Percentiles rank a stretch among this genome's conserved stretches.
These are phyloP conservation scores for Tapirus terrestris DNA, from an alignment of 2,113 vertebrate species.

Conservation along the genomic window DNA sequence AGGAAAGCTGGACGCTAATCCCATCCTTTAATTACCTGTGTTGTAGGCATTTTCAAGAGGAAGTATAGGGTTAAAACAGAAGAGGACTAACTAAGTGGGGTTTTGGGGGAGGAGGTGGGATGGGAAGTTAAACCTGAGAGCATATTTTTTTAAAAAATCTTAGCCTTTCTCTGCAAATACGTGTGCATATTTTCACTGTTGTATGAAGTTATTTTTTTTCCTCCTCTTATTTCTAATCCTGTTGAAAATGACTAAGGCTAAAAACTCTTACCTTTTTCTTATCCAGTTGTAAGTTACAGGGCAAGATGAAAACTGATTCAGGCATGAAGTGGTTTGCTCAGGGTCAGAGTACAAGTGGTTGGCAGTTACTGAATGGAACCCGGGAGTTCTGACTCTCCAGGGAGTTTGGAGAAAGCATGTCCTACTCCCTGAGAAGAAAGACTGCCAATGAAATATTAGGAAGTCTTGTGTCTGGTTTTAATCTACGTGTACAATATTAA, in stretches of 20 bases:
- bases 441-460: background rate
- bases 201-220: background rate
- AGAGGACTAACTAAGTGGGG: background rate
- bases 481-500: background rate
- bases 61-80: background rate
- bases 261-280: background rate
- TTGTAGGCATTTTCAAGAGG: background rate
- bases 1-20: background rate
- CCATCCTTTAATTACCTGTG: background rate
- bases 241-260: background rate
- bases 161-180: background rate
- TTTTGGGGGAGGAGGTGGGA: accelerated
- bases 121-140: background rate
- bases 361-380: slow-evolving; percentile 22
- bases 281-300: background rate
- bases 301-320: background rate
- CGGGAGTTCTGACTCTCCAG: background rate
- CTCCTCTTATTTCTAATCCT: background rate
- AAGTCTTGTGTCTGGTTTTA: slow-evolving; percentile 44
- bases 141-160: background rate
- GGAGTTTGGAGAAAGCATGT: slow-evolving; percentile 1
- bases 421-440: background rate
- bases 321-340: slow-evolving; percentile 31
- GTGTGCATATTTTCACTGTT: background rate
- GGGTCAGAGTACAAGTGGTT: background rate